These are phyloP conservation scores for Eueremaeus valkanovi DNA, from an alignment of 2,888 invertebrate genomes.

Conservation along the genomic window DNA sequence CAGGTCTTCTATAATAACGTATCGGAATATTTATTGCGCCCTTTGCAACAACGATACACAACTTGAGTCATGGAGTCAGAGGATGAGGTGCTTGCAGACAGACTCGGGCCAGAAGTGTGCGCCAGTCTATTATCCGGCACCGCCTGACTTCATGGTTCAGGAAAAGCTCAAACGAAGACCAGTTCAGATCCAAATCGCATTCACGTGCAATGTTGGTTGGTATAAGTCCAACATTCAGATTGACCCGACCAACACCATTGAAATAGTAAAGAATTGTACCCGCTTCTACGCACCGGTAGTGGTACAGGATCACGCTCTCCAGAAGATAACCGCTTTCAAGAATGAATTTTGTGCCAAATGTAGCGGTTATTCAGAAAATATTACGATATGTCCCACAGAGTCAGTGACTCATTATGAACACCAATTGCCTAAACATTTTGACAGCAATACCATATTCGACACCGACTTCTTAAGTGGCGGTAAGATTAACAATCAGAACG, in stretches of 20 bases:
- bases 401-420: background rate
- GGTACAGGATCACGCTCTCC: constrained; percentile 2
- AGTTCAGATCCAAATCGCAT: constrained; percentile 1
- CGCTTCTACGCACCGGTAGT: constrained; percentile 32
- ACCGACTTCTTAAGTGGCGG: constrained; percentile 1
- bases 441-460: background rate
- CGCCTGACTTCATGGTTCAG: constrained; percentile 31
- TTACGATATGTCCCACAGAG: constrained; percentile 7
- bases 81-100: constrained; percentile 11
- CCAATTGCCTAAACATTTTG: constrained; percentile 18
- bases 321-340: constrained; percentile 35
- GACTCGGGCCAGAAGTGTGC: background rate
- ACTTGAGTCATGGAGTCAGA: constrained; percentile 31
- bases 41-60: constrained; percentile 35
- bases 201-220: constrained; percentile 35
- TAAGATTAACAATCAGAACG: background rate
- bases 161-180: constrained; percentile 37
- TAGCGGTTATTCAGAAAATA: background rate
- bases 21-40: constrained; percentile 34
- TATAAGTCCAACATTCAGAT: constrained; percentile 21
- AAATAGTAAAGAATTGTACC: constrained; percentile 25
- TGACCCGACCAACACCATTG: background rate
- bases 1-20: constrained; percentile 16
- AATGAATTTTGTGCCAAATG: constrained; percentile 35
- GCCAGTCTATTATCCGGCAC: background rate